phyloP scores from a whole-genome alignment of 2,113 vertebrate genomes.

The Capricornis sumatraensis region DNA sequence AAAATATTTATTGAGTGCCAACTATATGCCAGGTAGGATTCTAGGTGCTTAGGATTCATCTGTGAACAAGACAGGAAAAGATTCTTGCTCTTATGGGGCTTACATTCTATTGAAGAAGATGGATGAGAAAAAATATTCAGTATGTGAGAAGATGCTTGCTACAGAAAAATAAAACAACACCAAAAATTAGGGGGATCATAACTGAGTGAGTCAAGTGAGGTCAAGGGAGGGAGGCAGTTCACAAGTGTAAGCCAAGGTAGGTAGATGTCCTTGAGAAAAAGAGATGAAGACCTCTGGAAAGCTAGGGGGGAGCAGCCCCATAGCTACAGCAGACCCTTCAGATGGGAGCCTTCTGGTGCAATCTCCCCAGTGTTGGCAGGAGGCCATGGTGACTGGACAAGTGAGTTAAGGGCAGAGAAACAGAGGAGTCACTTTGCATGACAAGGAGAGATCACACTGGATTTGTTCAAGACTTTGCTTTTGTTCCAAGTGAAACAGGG shows the following conservation, averaged over 20 bases:
- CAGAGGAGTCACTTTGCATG: not conserved
- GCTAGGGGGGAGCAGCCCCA: not conserved
- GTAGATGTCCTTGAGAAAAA: not conserved
- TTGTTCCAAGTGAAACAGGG: not conserved
- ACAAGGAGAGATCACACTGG: no score
- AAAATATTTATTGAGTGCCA: not conserved
- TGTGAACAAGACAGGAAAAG: not conserved
- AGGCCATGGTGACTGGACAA: not conserved
- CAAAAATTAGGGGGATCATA: not conserved
- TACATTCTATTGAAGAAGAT: not conserved
- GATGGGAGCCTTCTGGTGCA: not conserved
- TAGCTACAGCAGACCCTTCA: not conserved
- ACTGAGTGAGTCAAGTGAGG: not conserved
- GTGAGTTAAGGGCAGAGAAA: not conserved
- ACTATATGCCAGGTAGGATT: not conserved
- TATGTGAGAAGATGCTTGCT: not conserved
- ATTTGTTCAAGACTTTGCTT: not conserved
- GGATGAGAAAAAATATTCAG: not conserved
- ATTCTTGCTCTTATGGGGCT: not conserved
- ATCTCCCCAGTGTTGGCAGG: not conserved
- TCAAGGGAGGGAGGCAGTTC: not conserved
- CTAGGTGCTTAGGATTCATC: not conserved
- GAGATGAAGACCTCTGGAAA: not conserved
- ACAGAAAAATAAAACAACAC: not conserved
- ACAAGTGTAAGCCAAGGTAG: not conserved